These are phyloP conservation scores for Notospermus geniculatus DNA, from an alignment of 1,140 invertebrate genomes.

Conservation along the genomic window DNA sequence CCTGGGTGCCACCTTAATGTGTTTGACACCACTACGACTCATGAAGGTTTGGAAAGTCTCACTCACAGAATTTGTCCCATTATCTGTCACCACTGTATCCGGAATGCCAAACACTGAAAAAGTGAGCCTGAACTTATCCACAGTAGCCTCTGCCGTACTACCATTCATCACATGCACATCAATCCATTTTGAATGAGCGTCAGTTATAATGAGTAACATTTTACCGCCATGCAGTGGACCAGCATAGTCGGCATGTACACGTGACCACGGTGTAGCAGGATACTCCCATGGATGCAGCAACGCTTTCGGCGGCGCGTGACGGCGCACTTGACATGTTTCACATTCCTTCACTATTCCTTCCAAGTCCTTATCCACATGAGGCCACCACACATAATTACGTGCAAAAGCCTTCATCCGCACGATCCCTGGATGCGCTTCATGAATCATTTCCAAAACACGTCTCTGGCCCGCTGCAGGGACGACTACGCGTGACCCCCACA, in stretches of 20 bases:
- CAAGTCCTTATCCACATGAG: constrained; percentile 52
- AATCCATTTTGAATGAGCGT: constrained; percentile 54
- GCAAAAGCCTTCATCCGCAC: too few relatives aligned
- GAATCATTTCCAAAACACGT: constrained; percentile 45
- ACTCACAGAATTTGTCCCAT: constrained; percentile 44
- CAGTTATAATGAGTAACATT: constrained; percentile 53
- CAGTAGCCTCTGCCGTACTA: constrained; percentile 17
- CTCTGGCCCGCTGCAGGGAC: constrained; percentile 45
- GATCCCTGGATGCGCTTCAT: constrained; percentile 53
- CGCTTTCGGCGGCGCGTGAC: constrained; percentile 25
- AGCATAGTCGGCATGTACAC: constrained; percentile 59
- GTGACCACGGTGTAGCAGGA: constrained; percentile 51
- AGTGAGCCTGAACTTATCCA: constrained; percentile 10
- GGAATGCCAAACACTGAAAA: constrained; percentile 31
- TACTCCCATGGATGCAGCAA: constrained; percentile 41
- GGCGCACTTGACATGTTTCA: constrained; percentile 31
- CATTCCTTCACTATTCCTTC: constrained; percentile 24
- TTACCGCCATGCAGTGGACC: constrained; percentile 49
- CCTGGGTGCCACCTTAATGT: constrained; percentile 27
- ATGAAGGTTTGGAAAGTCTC: constrained; percentile 39
- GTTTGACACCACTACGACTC: constrained; percentile 33
- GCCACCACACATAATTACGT: too few relatives aligned
- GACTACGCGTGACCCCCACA: constrained; percentile 32
- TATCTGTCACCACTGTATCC: constrained; percentile 41
- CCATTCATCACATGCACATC: constrained; percentile 33